A percentile compares a stretch with the other conserved stretches of the same genome.
Conservation (phyloP, 2,888 invertebrate species). For the Plebejus argus region DNA sequence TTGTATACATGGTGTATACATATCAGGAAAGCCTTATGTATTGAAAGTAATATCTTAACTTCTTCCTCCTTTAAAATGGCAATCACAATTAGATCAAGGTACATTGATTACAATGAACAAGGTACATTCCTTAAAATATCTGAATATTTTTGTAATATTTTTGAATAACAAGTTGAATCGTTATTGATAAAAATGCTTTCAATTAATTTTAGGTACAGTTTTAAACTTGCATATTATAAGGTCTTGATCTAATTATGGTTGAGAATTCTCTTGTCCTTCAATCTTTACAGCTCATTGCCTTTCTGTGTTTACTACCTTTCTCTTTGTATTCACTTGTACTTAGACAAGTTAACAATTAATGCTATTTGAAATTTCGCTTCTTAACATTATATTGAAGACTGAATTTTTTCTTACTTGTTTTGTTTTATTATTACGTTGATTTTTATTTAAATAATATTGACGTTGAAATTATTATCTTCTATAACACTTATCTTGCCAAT, state of each 20-base stretch:
- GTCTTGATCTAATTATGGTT: constrained; percentile 32
- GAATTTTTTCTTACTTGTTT: neutral
- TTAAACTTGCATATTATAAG: neutral
- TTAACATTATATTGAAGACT: neutral
- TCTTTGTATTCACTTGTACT: constrained; percentile 41
- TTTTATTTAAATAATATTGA: neutral
- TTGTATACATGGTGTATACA: constrained; percentile 74
- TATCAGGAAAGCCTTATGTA: constrained; percentile 75
- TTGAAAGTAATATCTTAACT: constrained; percentile 48
- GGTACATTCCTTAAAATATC: constrained; percentile 20
- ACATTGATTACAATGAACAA: too few species aligned
- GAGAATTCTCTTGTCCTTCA: constrained; percentile 37
- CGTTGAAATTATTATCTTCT: neutral
- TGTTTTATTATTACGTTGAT: neutral
- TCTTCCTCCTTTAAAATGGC: constrained; percentile 47
- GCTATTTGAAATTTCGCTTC: constrained; percentile 36
- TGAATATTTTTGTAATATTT: neutral
- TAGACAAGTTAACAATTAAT: constrained; percentile 40
- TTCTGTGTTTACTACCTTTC: constrained; percentile 58
- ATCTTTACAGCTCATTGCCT: constrained; percentile 65
- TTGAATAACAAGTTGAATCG: neutral
- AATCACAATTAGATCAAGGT: constrained; percentile 41
- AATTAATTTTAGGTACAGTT: neutral
- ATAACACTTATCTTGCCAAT: neutral
- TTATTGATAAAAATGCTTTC: neutral